Base-by-base conservation (phyloP, 2,113 vertebrate genomes). In the Saimiri boliviensis region DNA sequence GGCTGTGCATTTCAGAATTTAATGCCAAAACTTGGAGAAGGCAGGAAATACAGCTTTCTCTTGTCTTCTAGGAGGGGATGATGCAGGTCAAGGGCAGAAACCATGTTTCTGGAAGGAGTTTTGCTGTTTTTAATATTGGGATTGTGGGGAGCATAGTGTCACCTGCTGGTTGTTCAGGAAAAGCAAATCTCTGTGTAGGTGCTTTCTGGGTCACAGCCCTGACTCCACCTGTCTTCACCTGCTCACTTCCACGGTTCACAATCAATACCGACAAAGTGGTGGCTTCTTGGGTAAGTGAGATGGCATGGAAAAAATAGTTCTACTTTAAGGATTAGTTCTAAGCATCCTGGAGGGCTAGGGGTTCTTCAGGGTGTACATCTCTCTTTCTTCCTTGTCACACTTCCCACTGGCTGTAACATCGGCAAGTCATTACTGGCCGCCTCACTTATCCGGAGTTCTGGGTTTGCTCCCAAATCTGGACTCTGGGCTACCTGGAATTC, bases 401-500 rank as follows among this genome's bases (percentile, higher is more conserved):
- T 10, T 89, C 30, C 21, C 25, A 5, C 2, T 3, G 35, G 13
- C 10, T 71, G 25, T 2, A 10, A 40, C 63, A 23, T 40, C 0
- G 1, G 4, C 37, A 27, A 52, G 35, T 21, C 47, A 37, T 30
- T 63, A 11, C 25, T 27, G 37, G 14, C 49, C 63, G 10, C 42
- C 42, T 95, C 47, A 19, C 54, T 68, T 68, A 5, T 13, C 6
- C 5, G 20, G 77, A 42, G 6, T 12, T 52, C n/a, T 27, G 86
- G 17, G 40, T 54, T 84, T 80, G 16, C 21, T 63, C 47, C 14
- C 0, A 4, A 20, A 19, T n/a, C 58, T 47, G 42, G 37, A 23
- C 73, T 90, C 71, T 0, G 11, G 52, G 21, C 14, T 60, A 54
- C 58, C 89, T 94, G 52, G 49, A 58, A 92, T 87, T 89, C 86